These are phyloP conservation scores for Ptychobarbus kaznakovi DNA, from an alignment of 2,797 vertebrate genomes.

Conservation along the genomic window DNA sequence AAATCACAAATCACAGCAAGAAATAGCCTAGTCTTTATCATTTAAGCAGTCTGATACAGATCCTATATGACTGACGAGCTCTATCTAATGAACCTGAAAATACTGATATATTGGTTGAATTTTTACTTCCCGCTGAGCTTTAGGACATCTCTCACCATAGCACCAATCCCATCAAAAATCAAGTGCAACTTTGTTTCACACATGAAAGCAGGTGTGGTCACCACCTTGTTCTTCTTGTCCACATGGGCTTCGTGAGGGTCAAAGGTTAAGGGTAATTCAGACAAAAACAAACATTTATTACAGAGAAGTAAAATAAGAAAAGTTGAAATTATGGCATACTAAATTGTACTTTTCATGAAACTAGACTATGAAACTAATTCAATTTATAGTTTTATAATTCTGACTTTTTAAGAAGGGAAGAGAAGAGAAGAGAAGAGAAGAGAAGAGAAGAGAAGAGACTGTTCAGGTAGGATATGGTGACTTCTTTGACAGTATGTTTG, in stretches of 20 bases:
- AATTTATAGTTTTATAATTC: not conserved
- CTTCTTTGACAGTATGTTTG: constrained; percentile 81
- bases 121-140: constrained; percentile 78
- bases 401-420: not conserved
- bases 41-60: not conserved
- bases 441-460: not conserved
- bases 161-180: constrained; percentile 85
- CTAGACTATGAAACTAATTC: not conserved
- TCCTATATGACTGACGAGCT: not conserved
- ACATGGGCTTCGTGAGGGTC: constrained; percentile 80
- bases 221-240: constrained; percentile 83
- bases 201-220: constrained; percentile 89
- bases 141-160: constrained; percentile 83
- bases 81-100: not conserved
- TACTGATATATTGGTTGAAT: not conserved
- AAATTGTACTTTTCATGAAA: not conserved
- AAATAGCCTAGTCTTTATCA: not conserved
- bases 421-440: constrained; percentile 5
- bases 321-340: not conserved
- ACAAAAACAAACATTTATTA: not conserved
- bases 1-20: not conserved
- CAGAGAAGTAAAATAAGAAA: not conserved
- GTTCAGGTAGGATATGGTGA: constrained; percentile 84
- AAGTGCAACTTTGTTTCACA: constrained; percentile 83
- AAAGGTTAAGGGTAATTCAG: constrained; percentile 70